Evolutionary conservation across 2,797 vertebrate genomes (phyloP).

Genomic region (Australoheros facetus): DNA sequence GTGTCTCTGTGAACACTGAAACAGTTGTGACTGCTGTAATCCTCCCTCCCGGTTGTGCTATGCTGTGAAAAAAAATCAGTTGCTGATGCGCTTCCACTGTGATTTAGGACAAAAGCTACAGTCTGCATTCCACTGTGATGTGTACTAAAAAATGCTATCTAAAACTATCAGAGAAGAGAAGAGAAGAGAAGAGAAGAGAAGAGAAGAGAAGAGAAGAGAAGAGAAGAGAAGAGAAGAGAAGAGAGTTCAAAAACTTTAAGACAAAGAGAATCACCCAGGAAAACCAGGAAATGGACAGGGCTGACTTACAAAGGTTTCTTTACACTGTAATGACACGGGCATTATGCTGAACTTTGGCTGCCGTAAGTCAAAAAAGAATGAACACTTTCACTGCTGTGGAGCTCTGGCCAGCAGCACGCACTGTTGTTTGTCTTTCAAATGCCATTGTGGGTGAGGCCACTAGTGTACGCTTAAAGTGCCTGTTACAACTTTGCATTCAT

Average conservation of each 20-base stretch:
- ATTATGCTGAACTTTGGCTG: conserved; percentile 70
- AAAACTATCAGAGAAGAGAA: not conserved
- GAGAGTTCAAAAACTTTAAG: conserved; percentile 16
- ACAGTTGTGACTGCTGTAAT: not conserved
- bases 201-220: not conserved
- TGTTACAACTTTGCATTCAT: conserved; percentile 72
- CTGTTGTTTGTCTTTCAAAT: conserved; percentile 75
- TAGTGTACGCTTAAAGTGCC: conserved; percentile 66
- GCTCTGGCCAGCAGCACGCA: conserved; percentile 57
- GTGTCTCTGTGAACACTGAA: not conserved
- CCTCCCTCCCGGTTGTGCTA: not conserved
- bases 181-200: not conserved
- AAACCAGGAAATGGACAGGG: conserved; percentile 33
- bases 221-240: not conserved
- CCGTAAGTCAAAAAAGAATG: conserved; percentile 61
- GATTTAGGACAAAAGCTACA: not conserved
- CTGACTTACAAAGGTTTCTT: conserved; percentile 61
- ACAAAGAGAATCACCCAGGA: conserved; percentile 16
- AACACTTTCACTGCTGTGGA: conserved; percentile 60
- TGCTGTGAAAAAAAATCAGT: not conserved
- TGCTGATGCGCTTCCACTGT: not conserved
- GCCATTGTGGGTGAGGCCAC: conserved; percentile 71
- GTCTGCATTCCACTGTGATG: not conserved
- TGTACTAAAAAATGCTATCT: not conserved
- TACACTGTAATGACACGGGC: conserved; percentile 68